Base-by-base conservation (phyloP, 1,140 invertebrate genomes). In the Pogonomyrmex barbatus region DNA sequence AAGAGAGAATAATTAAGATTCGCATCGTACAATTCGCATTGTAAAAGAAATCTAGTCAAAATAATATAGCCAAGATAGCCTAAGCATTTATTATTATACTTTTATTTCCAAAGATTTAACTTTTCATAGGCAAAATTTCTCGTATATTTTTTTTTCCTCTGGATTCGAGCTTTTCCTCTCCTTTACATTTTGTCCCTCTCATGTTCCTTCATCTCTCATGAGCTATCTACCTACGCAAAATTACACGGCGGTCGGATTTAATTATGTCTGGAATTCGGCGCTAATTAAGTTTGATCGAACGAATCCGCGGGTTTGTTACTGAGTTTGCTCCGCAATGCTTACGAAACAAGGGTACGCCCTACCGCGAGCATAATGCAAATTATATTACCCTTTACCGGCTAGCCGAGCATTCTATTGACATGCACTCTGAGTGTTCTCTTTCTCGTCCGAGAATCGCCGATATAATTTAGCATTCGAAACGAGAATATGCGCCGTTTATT, bases 281-380 rank as follows among this genome's bases (percentile, higher is more conserved):
- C 92, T 94, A 94, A 94, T 94, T 94, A 93, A 94, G 93, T 94
- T 94, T 93, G 93, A 94, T 94, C 94, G 93, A 94, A 94, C 94
- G 94, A 94, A 93, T 94, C 90, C 92, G 92, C 91, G 91, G 92
- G 92, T 93, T 93, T 93, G 93, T 93, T 93, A 91, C 92, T 67
- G 91, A 93, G 91, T 94, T 93, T 91, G 92, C 91, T 90, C 90
- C 91, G 90, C 89, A 91, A 93, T 93, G 90, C 91, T 92, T 92
- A 92, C 91, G 91, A 94, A 93, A 93, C 92, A 93, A 92, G 92
- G 90, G 92, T 94, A 92, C 83, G 73, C 67, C 81, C 88, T 87
- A 87, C 89, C 88, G 84, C 90, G 86, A 88, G 86, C 87, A 92
- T 93, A 93, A 93, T 93, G 87, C 88, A 90, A 94, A 94, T 94